Conservation (phyloP, 2,113 vertebrate genomes). For the Geococcyx californianus region DNA sequence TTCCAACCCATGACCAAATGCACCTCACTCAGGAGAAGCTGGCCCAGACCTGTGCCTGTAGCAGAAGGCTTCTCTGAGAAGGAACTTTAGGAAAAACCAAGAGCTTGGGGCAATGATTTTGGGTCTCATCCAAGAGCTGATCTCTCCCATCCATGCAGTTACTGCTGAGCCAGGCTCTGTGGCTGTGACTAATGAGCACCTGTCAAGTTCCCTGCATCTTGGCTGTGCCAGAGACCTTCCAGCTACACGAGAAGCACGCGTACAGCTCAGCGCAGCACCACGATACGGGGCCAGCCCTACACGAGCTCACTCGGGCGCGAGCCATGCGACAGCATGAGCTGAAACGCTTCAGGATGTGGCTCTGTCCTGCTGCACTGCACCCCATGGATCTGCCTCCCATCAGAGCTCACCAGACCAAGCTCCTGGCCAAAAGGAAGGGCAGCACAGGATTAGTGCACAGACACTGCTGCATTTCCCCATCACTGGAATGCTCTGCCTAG, state of each 20-base stretch:
- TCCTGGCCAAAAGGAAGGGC: neutral
- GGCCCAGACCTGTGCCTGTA: neutral
- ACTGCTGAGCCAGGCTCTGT: neutral
- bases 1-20: neutral
- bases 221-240: neutral
- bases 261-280: neutral
- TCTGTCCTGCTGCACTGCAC: neutral
- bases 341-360: fast-evolving
- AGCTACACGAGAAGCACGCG: neutral
- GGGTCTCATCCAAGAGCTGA: neutral
- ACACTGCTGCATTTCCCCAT: neutral
- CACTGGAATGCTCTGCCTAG: too few species aligned
- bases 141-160: neutral
- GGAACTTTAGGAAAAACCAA: neutral
- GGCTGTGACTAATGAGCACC: neutral
- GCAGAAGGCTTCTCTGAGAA: neutral
- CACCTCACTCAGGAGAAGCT: fast-evolving
- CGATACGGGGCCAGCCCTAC: neutral
- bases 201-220: neutral
- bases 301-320: fast-evolving
- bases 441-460: neutral
- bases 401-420: neutral
- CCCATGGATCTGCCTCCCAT: neutral
- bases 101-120: neutral
- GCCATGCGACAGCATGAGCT: neutral